Base-by-base conservation (phyloP, 2,888 invertebrate species). In the Chrysina gloriosa region DNA sequence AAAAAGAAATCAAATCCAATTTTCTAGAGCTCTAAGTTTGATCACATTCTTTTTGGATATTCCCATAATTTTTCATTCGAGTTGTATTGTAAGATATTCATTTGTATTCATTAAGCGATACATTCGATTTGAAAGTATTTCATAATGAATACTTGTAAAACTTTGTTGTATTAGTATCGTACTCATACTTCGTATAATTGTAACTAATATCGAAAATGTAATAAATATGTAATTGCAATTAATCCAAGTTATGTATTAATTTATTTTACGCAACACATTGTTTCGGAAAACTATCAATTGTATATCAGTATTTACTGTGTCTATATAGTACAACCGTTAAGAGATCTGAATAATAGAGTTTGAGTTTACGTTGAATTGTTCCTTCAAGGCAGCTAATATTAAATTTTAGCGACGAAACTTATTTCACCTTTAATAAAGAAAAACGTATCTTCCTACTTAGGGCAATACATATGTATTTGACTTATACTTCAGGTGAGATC, bases 81-180 rank as follows among this genome's bases (percentile, higher is more conserved):
- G 6, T 4, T 45, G 7, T 36, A n/a, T 45, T 45, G 16, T 45
- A 45, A 19, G 3, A 45, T 45, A 14, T 14, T 19, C 29, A 14
- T 2, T 54, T 63, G 6, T 21, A 63, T 54, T 65, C 19, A 31
- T 54, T 65, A 65, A 36, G 39, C 21, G 54, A 54, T 52, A 47
- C 31, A n/a, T 42, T 47, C 7, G n/a, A 36, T 45, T 63, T 27
- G 6, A 5, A 4, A 19, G 63, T 45, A 42, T 19, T 21, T 29
- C 31, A 21, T 61, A 61, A 61, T 25, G 42, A 45, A 61, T 64
- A 52, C 23, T 11, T 50, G 23, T 64, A 52, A 52, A 14, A 31
- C 31, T 64, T 64, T 64, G 50, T 64, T 52, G 54, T 65, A 65
- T 42, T 29, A 19, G 29, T 64, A 19, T 25, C 36, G 2, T 34